Percentiles rank a stretch among this genome's conserved stretches.
phyloP scores from a whole-genome alignment of 2,888 invertebrate species.

The Noctua comes region DNA sequence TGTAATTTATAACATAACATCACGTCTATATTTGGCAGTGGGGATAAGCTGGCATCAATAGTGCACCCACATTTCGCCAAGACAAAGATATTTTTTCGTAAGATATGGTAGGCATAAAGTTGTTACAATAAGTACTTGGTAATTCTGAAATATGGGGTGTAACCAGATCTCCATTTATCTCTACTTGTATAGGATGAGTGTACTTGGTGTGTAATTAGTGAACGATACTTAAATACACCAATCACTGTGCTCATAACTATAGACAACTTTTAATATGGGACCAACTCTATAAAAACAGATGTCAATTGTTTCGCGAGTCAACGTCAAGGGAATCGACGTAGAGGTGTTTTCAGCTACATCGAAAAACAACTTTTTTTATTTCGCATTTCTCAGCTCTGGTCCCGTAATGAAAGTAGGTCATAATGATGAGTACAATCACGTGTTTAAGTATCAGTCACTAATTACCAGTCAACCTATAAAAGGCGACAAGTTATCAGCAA shows the following conservation, averaged over 20 bases:
- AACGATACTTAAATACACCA: background rate
- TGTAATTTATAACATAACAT: background rate
- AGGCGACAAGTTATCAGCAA: background rate
- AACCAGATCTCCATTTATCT: background rate
- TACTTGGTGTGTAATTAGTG: background rate
- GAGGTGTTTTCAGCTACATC: background rate
- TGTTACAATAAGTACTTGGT: no score
- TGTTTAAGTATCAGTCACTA: background rate
- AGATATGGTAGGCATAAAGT: no score
- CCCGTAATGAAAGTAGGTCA: background rate
- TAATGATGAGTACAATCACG: background rate
- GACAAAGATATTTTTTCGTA: background rate
- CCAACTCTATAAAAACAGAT: background rate
- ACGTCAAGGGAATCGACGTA: no score
- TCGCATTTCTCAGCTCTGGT: background rate
- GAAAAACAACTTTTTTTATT: background rate
- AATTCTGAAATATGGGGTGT: background rate
- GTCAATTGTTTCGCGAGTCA: no score
- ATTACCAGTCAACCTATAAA: background rate
- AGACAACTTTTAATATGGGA: background rate
- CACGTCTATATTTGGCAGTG: no score
- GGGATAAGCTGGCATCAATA: background rate
- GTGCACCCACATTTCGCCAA: background rate
- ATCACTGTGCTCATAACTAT: background rate
- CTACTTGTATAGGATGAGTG: background rate